phyloP scores from a whole-genome alignment of 2,113 vertebrate species.

The Pristiophorus japonicus region DNA sequence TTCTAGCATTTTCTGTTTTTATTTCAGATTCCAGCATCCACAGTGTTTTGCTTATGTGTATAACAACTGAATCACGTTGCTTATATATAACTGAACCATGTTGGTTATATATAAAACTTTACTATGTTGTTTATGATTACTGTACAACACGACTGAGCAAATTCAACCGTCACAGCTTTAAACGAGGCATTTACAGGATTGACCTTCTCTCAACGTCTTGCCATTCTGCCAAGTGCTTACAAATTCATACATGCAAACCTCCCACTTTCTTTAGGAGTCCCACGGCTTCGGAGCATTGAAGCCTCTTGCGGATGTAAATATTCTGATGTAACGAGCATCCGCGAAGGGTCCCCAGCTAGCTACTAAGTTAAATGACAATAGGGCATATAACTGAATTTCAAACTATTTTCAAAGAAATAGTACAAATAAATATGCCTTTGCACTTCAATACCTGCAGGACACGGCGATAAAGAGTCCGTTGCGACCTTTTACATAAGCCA shows the following conservation, averaged over 20 bases:
- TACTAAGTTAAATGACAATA: not conserved
- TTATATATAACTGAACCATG: not conserved
- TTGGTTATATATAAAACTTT: not conserved
- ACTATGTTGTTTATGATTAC: not conserved
- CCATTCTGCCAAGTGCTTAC: not conserved
- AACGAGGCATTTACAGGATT: not conserved
- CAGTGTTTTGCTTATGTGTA: too few species aligned
- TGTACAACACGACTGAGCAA: not conserved
- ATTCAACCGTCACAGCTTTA: not conserved
- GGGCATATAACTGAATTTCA: not conserved
- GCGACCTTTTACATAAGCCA: not conserved
- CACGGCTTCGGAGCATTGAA: not conserved
- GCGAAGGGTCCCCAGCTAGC: not conserved
- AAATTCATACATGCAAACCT: constrained; percentile 9
- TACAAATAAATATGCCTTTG: not conserved
- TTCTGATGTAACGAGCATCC: not conserved
- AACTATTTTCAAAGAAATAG: not conserved
- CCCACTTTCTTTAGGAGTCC: not conserved
- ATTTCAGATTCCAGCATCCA: too few species aligned
- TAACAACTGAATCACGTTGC: not conserved
- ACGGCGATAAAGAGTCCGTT: not conserved
- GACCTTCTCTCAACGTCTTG: constrained; percentile 8
- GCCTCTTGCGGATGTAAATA: not conserved
- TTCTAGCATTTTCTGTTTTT: too few species aligned
- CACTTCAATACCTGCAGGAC: not conserved